A percentile compares a stretch with the other conserved stretches of the same genome.
phyloP scores from a whole-genome alignment of 92 coral and sea anemone genomes.

The Metridium senile region DNA sequence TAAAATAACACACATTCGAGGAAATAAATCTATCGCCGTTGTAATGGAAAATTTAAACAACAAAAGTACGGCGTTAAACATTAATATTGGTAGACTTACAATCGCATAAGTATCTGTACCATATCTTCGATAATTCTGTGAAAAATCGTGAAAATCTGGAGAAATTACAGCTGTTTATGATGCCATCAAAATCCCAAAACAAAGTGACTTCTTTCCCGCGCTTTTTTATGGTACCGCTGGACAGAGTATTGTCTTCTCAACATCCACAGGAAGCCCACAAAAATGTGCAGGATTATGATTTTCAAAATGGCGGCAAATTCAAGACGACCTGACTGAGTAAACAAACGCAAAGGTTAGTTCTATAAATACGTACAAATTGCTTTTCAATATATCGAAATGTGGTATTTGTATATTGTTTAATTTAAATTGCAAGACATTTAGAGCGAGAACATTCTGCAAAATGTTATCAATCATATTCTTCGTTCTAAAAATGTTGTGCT shows the following conservation, averaged over 20 bases:
- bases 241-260: background rate
- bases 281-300: background rate
- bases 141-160: background rate
- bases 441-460: too few relatives aligned
- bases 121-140: constrained; percentile 7
- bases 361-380: too few relatives aligned
- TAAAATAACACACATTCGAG: too few relatives aligned
- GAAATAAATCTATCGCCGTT: too few relatives aligned
- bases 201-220: constrained; percentile 15
- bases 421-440: too few relatives aligned
- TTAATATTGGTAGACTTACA: constrained; percentile 15
- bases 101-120: constrained; percentile 38
- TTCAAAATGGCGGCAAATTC: background rate
- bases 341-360: background rate
- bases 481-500: too few relatives aligned
- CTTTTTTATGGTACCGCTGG: constrained; percentile 3
- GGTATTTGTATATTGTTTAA: too few relatives aligned
- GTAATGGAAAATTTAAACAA: background rate
- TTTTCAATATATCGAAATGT: too few relatives aligned
- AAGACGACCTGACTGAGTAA: background rate
- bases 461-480: too few relatives aligned
- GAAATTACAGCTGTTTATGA: background rate
- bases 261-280: constrained; percentile 20
- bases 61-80: background rate
- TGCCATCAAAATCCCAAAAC: background rate